A percentile compares a stretch with the other conserved stretches of the same genome.
These are phyloP conservation scores for Trichacis sp. DNA, from an alignment of 2,888 invertebrate species.

Conservation along the genomic window DNA sequence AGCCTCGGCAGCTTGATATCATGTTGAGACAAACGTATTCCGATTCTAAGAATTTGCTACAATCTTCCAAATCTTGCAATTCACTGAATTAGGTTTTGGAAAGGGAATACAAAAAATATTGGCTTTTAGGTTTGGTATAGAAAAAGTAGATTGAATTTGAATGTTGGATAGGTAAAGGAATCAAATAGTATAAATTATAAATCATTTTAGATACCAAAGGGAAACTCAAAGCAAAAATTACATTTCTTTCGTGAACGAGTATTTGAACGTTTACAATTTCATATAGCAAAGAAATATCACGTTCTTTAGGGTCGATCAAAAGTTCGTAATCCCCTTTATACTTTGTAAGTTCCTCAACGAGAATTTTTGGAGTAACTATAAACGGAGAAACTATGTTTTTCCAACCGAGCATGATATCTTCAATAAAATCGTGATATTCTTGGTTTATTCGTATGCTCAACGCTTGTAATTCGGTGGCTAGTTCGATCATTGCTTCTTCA, in stretches of 20 bases:
- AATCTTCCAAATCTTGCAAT: neutral
- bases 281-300: neutral
- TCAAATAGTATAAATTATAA: neutral
- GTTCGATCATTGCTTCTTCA: no score
- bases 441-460: neutral
- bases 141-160: neutral
- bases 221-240: neutral
- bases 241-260: neutral
- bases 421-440: neutral
- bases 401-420: neutral
- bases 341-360: neutral
- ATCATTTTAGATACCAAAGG: neutral
- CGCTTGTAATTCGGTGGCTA: neutral
- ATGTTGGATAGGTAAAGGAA: neutral
- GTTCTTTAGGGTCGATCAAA: neutral
- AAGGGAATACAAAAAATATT: neutral
- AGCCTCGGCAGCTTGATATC: neutral
- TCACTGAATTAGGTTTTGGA: neutral
- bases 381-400: neutral
- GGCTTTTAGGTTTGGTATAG: neutral
- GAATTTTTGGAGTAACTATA: neutral
- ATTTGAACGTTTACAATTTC: neutral
- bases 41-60: neutral
- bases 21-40: neutral
- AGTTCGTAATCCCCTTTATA: neutral